Evolutionary conservation across 2,888 invertebrate genomes (phyloP), one percentile per base, ranked within the genome.

Genomic region (Lycaena phlaeas): DNA sequence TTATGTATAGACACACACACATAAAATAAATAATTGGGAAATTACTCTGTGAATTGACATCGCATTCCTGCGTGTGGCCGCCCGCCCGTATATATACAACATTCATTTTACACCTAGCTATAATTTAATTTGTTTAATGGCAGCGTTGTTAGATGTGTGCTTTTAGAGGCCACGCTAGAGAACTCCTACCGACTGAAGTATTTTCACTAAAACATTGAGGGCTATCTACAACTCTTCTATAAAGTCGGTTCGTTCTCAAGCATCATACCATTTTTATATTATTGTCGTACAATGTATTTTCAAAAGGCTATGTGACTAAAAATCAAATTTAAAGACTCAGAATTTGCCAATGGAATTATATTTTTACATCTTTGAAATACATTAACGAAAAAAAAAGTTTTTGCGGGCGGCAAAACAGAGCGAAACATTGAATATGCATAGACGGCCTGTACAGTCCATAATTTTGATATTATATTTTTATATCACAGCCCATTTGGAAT

Each of bases 401-500:
- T 41, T 67, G 59, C 57, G 52, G 53, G 55, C 56, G 58, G 59
- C 47, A 45, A 55, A 56, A 25, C 22, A 45, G 74, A 73, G 67
- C 57, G 55, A 65, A 59, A 74, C 61, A 70, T 52, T 44, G 65
- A 64, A 67, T 67, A 65, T 45, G 68, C 64, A 86, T 84, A 86
- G 73, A 88, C 87, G 88, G 88, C 87, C 88, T 88, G 88, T 88
- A 89, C 88, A 88, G 85, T 87, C 86, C 76, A 86, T 86, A 75
- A 87, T 86, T 87, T 86, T 86, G 87, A 87, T 74, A 76, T n/a
- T 87, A 72, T 73, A 75, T 67, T 71, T 75, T 79, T 88, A 87
- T 88, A 89, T 91, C 91, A 91, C 91, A 91, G 91, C 90, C 90
- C 90, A 88, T 88, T 90, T 90, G 90, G 90, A 90, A 90, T 90